A percentile compares a stretch with the other conserved stretches of the same genome.
phyloP scores from a whole-genome alignment of 1,140 invertebrate genomes.

The Whitmania pigra region DNA sequence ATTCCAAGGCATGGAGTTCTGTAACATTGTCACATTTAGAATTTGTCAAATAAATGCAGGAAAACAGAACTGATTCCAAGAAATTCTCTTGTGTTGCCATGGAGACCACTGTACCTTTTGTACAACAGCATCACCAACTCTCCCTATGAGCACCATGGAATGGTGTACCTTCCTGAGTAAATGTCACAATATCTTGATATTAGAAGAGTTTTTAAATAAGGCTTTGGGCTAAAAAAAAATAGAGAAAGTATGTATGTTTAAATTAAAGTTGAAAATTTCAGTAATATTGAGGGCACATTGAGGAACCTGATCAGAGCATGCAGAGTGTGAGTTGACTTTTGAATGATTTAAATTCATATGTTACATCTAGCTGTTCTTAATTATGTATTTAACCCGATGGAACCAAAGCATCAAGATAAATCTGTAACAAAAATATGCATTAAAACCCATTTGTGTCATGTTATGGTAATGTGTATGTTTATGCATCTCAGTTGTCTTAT shows the following conservation, averaged over 20 bases:
- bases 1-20: too few relatives aligned
- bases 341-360: neutral
- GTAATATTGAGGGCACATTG: slow-evolving; percentile 37
- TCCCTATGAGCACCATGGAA: slow-evolving; percentile 47
- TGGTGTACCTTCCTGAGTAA: slow-evolving; percentile 51
- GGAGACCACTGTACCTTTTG: slow-evolving; percentile 70
- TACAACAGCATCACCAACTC: slow-evolving; percentile 45
- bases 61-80: slow-evolving; percentile 63
- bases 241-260: neutral
- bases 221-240: too few relatives aligned
- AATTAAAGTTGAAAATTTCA: slow-evolving; percentile 25
- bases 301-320: slow-evolving; percentile 37
- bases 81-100: slow-evolving; percentile 66
- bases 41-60: slow-evolving; percentile 41
- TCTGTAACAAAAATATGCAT: neutral
- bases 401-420: neutral
- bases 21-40: neutral
- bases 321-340: slow-evolving; percentile 48
- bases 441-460: neutral
- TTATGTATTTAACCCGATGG: neutral
- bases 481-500: neutral
- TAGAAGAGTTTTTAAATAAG: too few relatives aligned
- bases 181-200: slow-evolving; percentile 22
- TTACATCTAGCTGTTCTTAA: neutral
- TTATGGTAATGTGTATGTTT: neutral